Base-by-base conservation (phyloP, 2,888 invertebrate genomes). In the Microctonus brassicae region DNA sequence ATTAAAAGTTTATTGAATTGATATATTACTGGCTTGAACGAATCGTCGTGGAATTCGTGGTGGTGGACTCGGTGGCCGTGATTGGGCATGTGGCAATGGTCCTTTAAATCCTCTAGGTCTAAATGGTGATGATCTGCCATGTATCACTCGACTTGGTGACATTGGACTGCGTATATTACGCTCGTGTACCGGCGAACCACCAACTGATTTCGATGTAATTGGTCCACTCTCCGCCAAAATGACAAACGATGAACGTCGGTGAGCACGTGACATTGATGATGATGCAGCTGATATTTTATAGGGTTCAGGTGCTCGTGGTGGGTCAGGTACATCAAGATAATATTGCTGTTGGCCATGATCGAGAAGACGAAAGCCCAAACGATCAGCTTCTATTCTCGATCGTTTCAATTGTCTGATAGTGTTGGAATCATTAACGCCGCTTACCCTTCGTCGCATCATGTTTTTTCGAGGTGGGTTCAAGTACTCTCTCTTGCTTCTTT, bases 211-310 rank as follows among this genome's bases (percentile, higher is more conserved):
- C 36, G 85, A 82, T 17, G 89, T 87, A 55, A 87, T 86, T 4
- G 91, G 89, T 3, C 90, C 87, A 63, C 88, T 84, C 76, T 92
- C 92, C 13, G 91, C 89, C 71, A 94, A 89, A 77, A 94, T 93
- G 74, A 93, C 92, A 84, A 94, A 94, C 3, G 93, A 92, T 7
- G 92, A 90, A 83, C 92, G 92, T 70, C 91, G 90, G 81, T 93
- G 92, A 71, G 91, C 88, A 73, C 92, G 90, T 24, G 89, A 86
- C 57, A 88, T 88, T 76, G 89, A 86, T 81, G 89, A 75, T 64
- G 82, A 77, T 24, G 82, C 64, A 20, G 83, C 79, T 10, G 80
- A 80, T 73, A 87, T 75, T 73, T 86, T 87, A 79, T 87, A 87
- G 0, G 87, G 87, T 63, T 87, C 87, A 33, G 87, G 87, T 22